Evolutionary conservation across 2,797 vertebrate species (phyloP), one percentile per base, ranked within the genome.

Genomic region (Lateolabrax maculatus): DNA sequence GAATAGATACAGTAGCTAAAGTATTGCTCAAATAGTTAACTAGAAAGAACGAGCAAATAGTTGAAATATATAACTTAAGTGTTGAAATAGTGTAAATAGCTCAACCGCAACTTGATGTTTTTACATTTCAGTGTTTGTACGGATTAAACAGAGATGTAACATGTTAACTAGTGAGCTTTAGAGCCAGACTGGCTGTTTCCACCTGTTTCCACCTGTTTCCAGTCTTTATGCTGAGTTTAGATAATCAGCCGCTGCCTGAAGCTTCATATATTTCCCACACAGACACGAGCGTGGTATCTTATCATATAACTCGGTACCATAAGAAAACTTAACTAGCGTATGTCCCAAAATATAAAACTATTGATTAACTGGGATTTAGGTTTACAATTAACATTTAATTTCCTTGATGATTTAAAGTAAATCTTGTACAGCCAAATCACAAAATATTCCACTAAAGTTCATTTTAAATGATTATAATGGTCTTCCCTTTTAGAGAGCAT

Each of bases 371-470:
- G 19, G 76, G 60, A 65, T 78, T 69, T 31, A 21, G 5, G 11
- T 70, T 64, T 56, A 55, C 48, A 61, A 23, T 56, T 21, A 58
- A 75, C 9, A 68, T 37, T 55, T 73, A 5, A 69, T 75, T 76
- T n/a, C 71, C 58, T 71, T 58, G 5, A 72, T 81, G 41, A 62
- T 41, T 79, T 36, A 71, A 82, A 70, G n/a, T 44, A 8, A 25
- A 49, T 56, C 43, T 63, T 39, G 13, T 39, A 78, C 55, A 76
- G 71, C 78, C 74, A 89, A 87, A 81, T 86, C 80, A 85, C 64
- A 75, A 75, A 83, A 71, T 65, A 66, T 70, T 77, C 56, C 52
- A 81, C 52, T 63, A 27, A 87, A 75, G 6, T 66, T 62, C 41
- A 79, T 52, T 73, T 81, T n/a, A 56, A 84, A 74, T 61, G n/a